Base-by-base conservation (phyloP, 2,113 vertebrate species). In the Plecturocebus donacophilus region DNA sequence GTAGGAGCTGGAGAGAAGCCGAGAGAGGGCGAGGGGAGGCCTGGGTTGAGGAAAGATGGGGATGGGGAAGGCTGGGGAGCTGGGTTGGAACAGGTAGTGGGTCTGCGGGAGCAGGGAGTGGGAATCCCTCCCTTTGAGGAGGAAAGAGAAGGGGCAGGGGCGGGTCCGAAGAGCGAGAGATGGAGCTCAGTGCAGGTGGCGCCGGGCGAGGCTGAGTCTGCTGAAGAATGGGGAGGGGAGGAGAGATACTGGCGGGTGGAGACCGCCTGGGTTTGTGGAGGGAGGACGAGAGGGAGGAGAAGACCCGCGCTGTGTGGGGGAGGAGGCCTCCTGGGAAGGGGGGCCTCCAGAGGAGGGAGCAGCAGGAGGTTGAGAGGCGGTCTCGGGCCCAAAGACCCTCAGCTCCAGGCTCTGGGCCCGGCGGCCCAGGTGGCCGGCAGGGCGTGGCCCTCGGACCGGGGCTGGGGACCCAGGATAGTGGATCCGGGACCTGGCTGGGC, bases 121-220 rank as follows among this genome's bases (percentile, higher is more conserved):
- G 93, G 10, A 47, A 70, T 1, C n/a, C n/a, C n/a, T n/a, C n/a
- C n/a, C n/a, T 58, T 77, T 23, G 73, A 7, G 68, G 52, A n/a
- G 56, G 35, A 25, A 47, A 12, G 66, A 8, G 32, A 12, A 27
- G 75, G 70, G 86, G n/a, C 32, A 32, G 89, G 64, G 61, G 32
- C 17, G 32, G 49, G 73, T 23, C 77, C 38, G 89, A 66, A 56
- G n/a, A 27, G 6, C 10, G n/a, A 49, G 38, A 49, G 76, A 27
- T 7, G 45, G 83, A 38, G 92, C 70, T 42, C 1, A 32, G 76
- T 6, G 97, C 96, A 90, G 95, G 97, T 95, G 96, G 97, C 91
- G 49, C 76, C 68, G 23, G 84, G 42, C 38, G 32, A 88, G 84
- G 73, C 81, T 35, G 92, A 61, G 71, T 38, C 68, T 12, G 54